Evolutionary conservation across 2,113 vertebrate species (phyloP), one percentile per base, ranked within the genome.

Genomic region (Paramisgurnus dabryanus): DNA sequence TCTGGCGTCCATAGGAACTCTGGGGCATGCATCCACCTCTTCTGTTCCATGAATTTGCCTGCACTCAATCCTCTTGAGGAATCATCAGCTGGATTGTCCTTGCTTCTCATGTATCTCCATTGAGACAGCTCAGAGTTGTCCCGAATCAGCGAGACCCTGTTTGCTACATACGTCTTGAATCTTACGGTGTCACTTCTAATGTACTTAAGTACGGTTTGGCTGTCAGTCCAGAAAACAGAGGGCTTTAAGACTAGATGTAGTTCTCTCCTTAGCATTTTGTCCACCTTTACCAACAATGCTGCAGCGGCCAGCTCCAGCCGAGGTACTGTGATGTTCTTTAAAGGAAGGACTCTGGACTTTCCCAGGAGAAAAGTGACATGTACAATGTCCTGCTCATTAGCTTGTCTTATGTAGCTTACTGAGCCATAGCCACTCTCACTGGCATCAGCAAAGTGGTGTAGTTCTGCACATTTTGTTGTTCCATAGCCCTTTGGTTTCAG

Each of bases 381-480:
- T 1, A 75, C 34, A 39, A 47, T 47, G 13, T 39, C 63, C 22
- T n/a, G 7, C 41, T 63, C 17, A 18, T 60, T 22, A 22, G 57
- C 18, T 17, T 18, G n/a, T 55, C 64, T 65, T 1, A 85, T 17
- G 15, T 85, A 85, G 2, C 45, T 80, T 17, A 68, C 80, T 12
- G 45, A 64, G 18, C 76, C 80, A 82, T 85, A 85, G 39, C 71
- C 80, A 71, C 27, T 60, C 5, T 67, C 39, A 17, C 83, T 85
- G 5, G 80, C 83, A 18, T 85, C 80, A 0, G 76, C 10, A 27
- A 82, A 85, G 47, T 81, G 50, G 34, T 76, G 71, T 17, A 67
- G 55, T 58, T 76, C 60, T 2, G 71, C 49, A 8, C 34, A 7
- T 15, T 8, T 49, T 8, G 39, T 18, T 4, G 13, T 7, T 66